Conservation (phyloP, 2,888 invertebrate species). For the Andrena chrysosceles region DNA sequence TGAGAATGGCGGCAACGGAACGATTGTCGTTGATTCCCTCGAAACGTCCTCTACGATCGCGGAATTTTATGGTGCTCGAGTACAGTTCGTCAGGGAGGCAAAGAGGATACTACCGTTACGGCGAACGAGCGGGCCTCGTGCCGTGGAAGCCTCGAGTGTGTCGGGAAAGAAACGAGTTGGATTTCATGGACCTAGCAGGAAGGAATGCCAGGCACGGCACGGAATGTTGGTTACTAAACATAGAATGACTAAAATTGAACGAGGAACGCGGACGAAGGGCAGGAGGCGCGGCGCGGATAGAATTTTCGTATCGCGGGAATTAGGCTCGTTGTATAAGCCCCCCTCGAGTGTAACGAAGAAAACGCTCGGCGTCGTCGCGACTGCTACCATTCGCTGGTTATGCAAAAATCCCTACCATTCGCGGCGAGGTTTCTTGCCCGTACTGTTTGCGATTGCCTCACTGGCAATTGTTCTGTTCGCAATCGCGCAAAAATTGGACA, state of each 20-base stretch:
- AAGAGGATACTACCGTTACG: conserved; percentile 12
- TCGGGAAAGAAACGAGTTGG: conserved; percentile 34
- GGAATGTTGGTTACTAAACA: neutral
- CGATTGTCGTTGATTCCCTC: conserved; percentile 48
- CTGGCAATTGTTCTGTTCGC: conserved; percentile 10
- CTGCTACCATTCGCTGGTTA: conserved; percentile 4
- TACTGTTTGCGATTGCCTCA: conserved; percentile 16
- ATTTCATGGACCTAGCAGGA: conserved; percentile 19
- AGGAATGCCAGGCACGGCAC: neutral
- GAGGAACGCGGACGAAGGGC: conserved; percentile 32
- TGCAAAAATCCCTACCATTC: neutral
- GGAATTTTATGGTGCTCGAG: conserved; percentile 36
- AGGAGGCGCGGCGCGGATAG: neutral
- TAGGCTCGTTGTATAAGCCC: neutral
- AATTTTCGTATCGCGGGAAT: conserved; percentile 18
- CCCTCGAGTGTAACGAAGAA: neutral
- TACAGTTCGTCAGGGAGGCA: conserved; percentile 20
- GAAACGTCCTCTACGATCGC: conserved; percentile 32
- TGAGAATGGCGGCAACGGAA: conserved; percentile 71
- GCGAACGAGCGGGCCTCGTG: neutral
- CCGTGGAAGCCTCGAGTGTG: neutral
- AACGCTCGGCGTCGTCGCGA: neutral
- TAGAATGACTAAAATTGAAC: conserved; percentile 29
- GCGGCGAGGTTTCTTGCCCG: neutral
- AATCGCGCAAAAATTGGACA: conserved; percentile 29